Base-by-base conservation (phyloP, 2,888 invertebrate species). In the Agrochola lota region DNA sequence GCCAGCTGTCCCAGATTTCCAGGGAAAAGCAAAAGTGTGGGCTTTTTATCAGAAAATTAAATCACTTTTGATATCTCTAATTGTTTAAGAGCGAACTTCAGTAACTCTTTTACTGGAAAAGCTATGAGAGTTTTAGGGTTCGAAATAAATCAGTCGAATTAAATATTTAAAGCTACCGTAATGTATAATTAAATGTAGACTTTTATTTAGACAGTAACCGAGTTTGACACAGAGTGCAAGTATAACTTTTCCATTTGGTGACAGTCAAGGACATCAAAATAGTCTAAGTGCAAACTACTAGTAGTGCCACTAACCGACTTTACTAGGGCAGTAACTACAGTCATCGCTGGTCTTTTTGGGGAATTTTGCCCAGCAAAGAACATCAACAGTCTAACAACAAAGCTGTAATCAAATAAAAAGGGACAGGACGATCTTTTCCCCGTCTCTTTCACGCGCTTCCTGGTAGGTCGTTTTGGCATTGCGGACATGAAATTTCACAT, bases 11-110 rank as follows among this genome's bases (percentile, higher is more conserved):
- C 67, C 82, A 64, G 75, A 75, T 87, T 75, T 79, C 72, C 84
- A 79, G 77, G 80, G 59, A 71, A 73, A 78, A 72, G 70, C 67
- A 81, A 82, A 76, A 82, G 71, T 74, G 67, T 62, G 55, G 60
- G 66, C 43, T n/a, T 70, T 74, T 75, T 87, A 84, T 87, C 85
- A 85, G 87, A 87, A 87, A 87, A 87, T 85, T 46, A 78, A 57
- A 81, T 81, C 78, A 71, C 30, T 83, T 82, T 71, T 79, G 75
- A 76, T 63, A 55, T 77, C 49, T 80, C 46, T 71, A 73, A 83
- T 78, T 83, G 64, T 72, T 81, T 71, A 52, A 23, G 43, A 30
- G 35, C 52, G 20, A 69, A 70, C 26, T 71, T 80, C 12, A 59
- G 46, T 35, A 26, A 20, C 30, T 26, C 23, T 68, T 59, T 60